phyloP scores from a whole-genome alignment of 2,797 vertebrate genomes.

The Gallinago nigripennis region DNA sequence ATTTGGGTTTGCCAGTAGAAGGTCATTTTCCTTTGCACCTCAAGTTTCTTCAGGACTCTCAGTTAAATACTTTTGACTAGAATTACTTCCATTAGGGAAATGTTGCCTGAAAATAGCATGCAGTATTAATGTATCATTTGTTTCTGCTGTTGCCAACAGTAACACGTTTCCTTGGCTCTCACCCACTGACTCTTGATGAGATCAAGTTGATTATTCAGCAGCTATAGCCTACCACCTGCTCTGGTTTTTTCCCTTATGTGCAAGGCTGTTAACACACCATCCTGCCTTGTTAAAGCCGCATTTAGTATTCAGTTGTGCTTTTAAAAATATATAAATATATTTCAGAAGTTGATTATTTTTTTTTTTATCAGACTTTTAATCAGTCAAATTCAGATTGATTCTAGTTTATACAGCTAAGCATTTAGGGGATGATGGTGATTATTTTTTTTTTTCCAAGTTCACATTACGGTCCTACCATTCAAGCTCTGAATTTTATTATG shows the following conservation, averaged over 20 bases:
- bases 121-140: conserved; percentile 1
- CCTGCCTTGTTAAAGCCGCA: not conserved
- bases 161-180: conserved; percentile 31
- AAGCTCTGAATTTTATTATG: not conserved
- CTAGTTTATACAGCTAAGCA: not conserved
- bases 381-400: not conserved
- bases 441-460: not conserved
- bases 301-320: not conserved
- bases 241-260: not conserved
- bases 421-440: not conserved
- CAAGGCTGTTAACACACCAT: not conserved
- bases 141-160: conserved; percentile 56
- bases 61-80: not conserved
- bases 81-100: not conserved
- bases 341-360: not conserved
- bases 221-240: conserved; percentile 46
- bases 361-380: not conserved
- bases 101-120: not conserved
- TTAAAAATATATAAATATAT: not conserved
- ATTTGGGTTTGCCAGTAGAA: fast-evolving
- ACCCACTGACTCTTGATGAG: not conserved
- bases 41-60: not conserved
- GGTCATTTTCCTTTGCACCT: not conserved
- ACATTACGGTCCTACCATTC: not conserved
- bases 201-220: conserved; percentile 59